Percentiles rank a stretch among this genome's conserved stretches.
Conservation (phyloP, 2,113 vertebrate species). For the Morone saxatilis region DNA sequence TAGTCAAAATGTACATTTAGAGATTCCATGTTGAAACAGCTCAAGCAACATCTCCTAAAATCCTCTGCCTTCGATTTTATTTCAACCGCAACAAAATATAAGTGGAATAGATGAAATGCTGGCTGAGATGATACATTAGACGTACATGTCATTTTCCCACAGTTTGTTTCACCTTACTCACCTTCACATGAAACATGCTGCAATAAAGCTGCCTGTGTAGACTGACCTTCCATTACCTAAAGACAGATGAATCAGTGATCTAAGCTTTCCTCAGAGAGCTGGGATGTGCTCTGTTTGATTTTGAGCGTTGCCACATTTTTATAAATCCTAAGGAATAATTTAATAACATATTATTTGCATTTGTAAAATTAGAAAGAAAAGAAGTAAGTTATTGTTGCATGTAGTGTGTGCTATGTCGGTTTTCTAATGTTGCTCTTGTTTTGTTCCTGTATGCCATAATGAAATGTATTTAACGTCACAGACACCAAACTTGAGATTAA, state of each 20-base stretch:
- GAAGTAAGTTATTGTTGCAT: not conserved
- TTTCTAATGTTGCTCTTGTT: not conserved
- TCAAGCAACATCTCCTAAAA: too few relatives aligned
- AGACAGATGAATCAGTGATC: conserved; percentile 25
- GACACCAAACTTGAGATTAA: conserved; percentile 37
- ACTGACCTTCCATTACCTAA: conserved; percentile 25
- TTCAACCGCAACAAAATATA: not conserved
- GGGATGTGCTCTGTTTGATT: not conserved
- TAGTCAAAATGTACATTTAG: not conserved
- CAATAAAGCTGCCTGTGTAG: conserved; percentile 11
- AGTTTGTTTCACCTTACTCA: conserved; percentile 14
- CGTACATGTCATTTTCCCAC: not conserved
- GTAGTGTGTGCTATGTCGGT: not conserved
- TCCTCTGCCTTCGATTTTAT: too few relatives aligned
- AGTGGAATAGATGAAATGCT: not conserved
- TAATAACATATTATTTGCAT: not conserved
- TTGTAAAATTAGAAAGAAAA: not conserved
- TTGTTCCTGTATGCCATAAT: not conserved
- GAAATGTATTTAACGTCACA: conserved; percentile 34
- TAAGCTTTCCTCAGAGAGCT: not conserved
- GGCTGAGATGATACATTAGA: conserved; percentile 11
- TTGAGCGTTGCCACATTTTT: not conserved
- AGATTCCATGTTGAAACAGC: not conserved
- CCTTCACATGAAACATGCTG: conserved; percentile 19
- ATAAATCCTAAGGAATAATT: conserved; percentile 10